phyloP scores from a whole-genome alignment of 2,113 vertebrate species.

The Sylvietta virens region DNA sequence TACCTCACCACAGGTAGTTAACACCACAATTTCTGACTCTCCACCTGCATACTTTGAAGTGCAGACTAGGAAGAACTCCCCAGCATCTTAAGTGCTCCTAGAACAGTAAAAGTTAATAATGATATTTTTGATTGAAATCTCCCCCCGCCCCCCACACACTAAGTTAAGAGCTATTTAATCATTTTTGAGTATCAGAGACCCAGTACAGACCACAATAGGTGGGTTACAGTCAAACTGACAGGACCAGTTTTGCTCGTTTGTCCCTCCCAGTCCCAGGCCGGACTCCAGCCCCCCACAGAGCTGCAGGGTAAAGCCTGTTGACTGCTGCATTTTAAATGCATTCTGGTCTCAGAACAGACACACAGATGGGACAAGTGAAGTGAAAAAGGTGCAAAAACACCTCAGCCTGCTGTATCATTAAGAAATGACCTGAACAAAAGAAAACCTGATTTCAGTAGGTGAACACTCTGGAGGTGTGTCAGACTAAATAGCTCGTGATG shows the following conservation, averaged over 20 bases:
- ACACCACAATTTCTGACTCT: background rate
- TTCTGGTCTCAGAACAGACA: background rate
- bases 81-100: background rate
- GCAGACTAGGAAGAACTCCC: background rate
- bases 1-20: background rate
- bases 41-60: background rate
- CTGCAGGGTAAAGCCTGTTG: background rate
- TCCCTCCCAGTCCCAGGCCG: background rate
- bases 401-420: background rate
- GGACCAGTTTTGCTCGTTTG: background rate
- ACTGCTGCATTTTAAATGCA: background rate
- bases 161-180: slow-evolving; percentile 42
- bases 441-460: background rate
- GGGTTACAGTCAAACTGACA: background rate
- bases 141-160: background rate
- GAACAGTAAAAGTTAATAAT: background rate
- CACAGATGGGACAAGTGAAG: background rate
- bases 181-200: background rate
- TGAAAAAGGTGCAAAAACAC: background rate
- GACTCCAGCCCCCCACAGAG: background rate
- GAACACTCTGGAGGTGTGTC: slow-evolving; percentile 9
- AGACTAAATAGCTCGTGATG: background rate
- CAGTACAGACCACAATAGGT: background rate
- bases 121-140: background rate
- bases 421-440: background rate